Percentiles rank a stretch among this genome's conserved stretches.
Conservation (phyloP, 2,888 invertebrate genomes). For the Microplitis deprimator region DNA sequence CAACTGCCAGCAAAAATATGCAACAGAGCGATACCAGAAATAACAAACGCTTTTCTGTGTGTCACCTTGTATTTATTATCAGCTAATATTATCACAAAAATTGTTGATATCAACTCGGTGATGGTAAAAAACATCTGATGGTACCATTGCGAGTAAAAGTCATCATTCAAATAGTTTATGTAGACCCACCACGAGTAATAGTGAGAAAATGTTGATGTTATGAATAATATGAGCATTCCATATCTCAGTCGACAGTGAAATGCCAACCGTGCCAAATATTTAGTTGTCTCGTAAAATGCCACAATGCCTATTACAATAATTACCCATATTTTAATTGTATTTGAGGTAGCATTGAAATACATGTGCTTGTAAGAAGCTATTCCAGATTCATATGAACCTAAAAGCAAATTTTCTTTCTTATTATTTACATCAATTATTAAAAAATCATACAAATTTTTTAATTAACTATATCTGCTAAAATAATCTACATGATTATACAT, state of each 20-base stretch:
- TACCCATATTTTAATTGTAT: constrained; percentile 79
- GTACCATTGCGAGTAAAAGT: constrained; percentile 80
- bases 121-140: constrained; percentile 77
- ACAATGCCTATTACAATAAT: constrained; percentile 76
- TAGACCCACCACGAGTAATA: constrained; percentile 82
- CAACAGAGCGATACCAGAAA: constrained; percentile 75
- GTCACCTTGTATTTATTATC: constrained; percentile 73
- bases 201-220: constrained; percentile 78
- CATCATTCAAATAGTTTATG: constrained; percentile 81
- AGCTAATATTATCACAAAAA: constrained; percentile 75
- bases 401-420: constrained; percentile 46
- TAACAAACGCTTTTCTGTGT: constrained; percentile 74
- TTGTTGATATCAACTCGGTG: constrained; percentile 77
- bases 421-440: not conserved
- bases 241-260: constrained; percentile 74
- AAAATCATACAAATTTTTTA: no score
- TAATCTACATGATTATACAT: no score
- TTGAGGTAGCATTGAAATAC: constrained; percentile 80
- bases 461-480: no score
- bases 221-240: constrained; percentile 78
- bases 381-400: constrained; percentile 80
- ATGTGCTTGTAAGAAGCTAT: constrained; percentile 80
- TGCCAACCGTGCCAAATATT: constrained; percentile 74
- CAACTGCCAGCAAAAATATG: constrained; percentile 78
- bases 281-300: constrained; percentile 76